phyloP scores from a whole-genome alignment of 92 coral and sea anemone species.

The Palythoa grandis region DNA sequence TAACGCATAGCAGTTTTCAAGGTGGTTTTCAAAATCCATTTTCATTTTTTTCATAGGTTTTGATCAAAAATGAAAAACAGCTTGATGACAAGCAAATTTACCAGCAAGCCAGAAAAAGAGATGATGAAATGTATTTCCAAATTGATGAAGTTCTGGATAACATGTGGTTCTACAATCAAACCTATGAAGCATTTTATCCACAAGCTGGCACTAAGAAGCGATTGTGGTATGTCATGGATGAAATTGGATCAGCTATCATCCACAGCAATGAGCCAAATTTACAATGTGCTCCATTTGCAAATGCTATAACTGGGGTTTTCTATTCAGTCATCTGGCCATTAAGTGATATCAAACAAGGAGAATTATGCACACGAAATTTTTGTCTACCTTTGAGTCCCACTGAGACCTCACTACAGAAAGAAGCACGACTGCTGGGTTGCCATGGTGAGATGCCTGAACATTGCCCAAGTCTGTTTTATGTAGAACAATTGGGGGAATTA shows the following conservation, averaged over 20 bases:
- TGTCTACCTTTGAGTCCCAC: constrained; percentile 61
- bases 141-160: constrained; percentile 49
- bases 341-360: constrained; percentile 61
- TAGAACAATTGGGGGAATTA: constrained; percentile 58
- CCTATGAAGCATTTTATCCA: constrained; percentile 73
- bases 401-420: constrained; percentile 67
- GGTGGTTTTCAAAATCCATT: background rate
- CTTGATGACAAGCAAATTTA: constrained; percentile 71
- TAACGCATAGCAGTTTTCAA: too few species aligned
- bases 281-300: constrained; percentile 83
- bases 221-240: constrained; percentile 85
- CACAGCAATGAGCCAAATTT: constrained; percentile 75
- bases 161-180: constrained; percentile 90
- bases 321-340: constrained; percentile 82
- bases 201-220: constrained; percentile 65
- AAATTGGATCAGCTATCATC: constrained; percentile 73
- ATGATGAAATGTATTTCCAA: constrained; percentile 41
- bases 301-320: constrained; percentile 69
- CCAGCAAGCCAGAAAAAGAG: constrained; percentile 65
- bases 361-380: constrained; percentile 71
- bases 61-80: constrained; percentile 75
- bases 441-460: constrained; percentile 60
- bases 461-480: constrained; percentile 60
- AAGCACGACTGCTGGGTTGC: constrained; percentile 73
- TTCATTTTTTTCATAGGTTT: constrained; percentile 44